Conservation (phyloP, 2,113 vertebrate species). For the Crocuta crocuta region DNA sequence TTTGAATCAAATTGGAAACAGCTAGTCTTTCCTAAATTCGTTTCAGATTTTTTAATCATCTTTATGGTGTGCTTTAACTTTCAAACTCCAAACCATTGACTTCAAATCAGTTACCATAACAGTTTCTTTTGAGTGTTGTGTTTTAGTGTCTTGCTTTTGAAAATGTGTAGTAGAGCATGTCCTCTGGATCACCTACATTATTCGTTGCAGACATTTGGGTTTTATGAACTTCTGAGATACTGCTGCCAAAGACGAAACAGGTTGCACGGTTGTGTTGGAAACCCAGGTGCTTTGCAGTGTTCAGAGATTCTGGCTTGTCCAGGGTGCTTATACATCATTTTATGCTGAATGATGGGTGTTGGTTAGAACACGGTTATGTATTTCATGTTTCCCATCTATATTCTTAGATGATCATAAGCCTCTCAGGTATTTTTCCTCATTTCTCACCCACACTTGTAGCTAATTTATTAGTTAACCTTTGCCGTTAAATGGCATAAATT, state of each 20-base stretch:
- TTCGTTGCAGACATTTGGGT: background rate
- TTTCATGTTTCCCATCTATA: background rate
- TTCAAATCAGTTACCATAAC: background rate
- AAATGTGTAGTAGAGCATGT: background rate
- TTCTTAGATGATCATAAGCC: background rate
- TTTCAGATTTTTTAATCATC: background rate
- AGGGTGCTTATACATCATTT: background rate
- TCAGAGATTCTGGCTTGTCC: background rate
- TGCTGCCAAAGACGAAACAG: background rate
- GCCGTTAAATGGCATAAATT: background rate
- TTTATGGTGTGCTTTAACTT: background rate
- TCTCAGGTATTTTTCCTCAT: background rate
- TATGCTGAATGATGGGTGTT: background rate
- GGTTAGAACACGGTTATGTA: background rate
- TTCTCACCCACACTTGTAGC: background rate
- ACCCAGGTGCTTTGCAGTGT: background rate
- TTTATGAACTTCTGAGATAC: background rate
- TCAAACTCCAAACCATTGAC: background rate
- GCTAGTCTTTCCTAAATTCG: background rate
- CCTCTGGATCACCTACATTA: background rate
- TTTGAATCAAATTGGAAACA: background rate
- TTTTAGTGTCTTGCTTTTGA: background rate
- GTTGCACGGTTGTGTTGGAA: background rate
- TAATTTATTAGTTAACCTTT: background rate
- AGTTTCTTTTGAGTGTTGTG: background rate